Evolutionary conservation across 1,140 invertebrate genomes (phyloP).

Genomic region (Brachionus paranguensis): DNA sequence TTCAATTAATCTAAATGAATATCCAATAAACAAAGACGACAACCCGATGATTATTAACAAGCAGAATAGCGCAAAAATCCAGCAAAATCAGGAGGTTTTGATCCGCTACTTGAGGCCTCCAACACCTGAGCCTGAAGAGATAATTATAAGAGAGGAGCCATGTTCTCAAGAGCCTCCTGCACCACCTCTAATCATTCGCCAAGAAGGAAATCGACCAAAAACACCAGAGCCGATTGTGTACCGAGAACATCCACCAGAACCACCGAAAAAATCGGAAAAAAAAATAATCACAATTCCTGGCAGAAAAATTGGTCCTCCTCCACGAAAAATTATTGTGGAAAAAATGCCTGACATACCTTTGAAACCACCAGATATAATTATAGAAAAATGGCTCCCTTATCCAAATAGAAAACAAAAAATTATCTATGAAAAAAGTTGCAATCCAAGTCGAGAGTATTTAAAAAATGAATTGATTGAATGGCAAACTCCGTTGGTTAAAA

Average conservation of each 20-base stretch:
- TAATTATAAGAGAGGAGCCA: constrained; percentile 7
- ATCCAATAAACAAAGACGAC: constrained; percentile 27
- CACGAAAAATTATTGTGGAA: constrained; percentile 26
- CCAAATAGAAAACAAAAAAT: constrained; percentile 2
- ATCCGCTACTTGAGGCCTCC: constrained; percentile 7
- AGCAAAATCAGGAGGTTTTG: not conserved
- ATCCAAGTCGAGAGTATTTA: not conserved
- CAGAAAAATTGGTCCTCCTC: not conserved
- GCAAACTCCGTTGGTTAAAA: not conserved
- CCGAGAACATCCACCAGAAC: constrained; percentile 24
- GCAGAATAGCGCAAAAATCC: not conserved
- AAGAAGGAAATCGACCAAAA: not conserved
- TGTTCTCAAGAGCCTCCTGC: not conserved
- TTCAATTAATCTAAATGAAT: constrained; percentile 10
- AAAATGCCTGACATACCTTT: constrained; percentile 11
- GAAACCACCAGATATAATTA: constrained; percentile 31
- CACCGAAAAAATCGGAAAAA: not conserved
- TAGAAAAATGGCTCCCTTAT: constrained; percentile 39
- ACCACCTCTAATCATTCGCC: constrained; percentile 25
- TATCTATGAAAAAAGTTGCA: constrained; percentile 10
- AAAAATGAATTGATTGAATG: constrained; percentile 38
- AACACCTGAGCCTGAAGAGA: constrained; percentile 21
- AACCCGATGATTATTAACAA: constrained; percentile 12
- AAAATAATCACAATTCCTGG: constrained; percentile 2
- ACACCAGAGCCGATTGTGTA: constrained; percentile 17